phyloP scores from a whole-genome alignment of 92 coral and sea anemone species.

The Zoanthus sociatus region DNA sequence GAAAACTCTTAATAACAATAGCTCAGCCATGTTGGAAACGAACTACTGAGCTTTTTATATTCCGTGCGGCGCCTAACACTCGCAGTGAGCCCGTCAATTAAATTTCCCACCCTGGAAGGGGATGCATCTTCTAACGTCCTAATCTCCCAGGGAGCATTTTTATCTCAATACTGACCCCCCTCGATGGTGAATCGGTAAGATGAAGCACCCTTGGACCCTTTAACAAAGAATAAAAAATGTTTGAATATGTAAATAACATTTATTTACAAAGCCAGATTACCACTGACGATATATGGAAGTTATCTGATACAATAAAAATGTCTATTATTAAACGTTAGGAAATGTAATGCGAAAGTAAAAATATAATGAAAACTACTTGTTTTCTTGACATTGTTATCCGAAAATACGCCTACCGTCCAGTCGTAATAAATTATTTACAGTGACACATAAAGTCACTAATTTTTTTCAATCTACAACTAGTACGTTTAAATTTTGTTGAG shows the following conservation, averaged over 20 bases:
- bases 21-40: too few species aligned
- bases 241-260: conserved; percentile 89
- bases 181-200: too few species aligned
- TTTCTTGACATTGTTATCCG: conserved; percentile 62
- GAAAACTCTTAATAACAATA: too few species aligned
- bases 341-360: conserved; percentile 83
- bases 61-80: too few species aligned
- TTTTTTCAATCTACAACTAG: conserved; percentile 16
- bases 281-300: conserved; percentile 57
- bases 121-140: too few species aligned
- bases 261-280: conserved; percentile 66
- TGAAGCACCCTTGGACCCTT: too few species aligned
- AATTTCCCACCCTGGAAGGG: too few species aligned
- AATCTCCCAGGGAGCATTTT: too few species aligned
- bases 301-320: conserved; percentile 90
- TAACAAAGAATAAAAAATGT: too few species aligned
- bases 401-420: conserved; percentile 68
- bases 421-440: conserved; percentile 74
- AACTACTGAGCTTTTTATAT: too few species aligned
- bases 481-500: conserved; percentile 36
- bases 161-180: too few species aligned
- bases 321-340: conserved; percentile 88
- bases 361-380: conserved; percentile 73
- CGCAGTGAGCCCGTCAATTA: too few species aligned
- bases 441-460: conserved; percentile 56